phyloP scores from a whole-genome alignment of 2,888 invertebrate species.

The Steinernema carpocapsae region DNA sequence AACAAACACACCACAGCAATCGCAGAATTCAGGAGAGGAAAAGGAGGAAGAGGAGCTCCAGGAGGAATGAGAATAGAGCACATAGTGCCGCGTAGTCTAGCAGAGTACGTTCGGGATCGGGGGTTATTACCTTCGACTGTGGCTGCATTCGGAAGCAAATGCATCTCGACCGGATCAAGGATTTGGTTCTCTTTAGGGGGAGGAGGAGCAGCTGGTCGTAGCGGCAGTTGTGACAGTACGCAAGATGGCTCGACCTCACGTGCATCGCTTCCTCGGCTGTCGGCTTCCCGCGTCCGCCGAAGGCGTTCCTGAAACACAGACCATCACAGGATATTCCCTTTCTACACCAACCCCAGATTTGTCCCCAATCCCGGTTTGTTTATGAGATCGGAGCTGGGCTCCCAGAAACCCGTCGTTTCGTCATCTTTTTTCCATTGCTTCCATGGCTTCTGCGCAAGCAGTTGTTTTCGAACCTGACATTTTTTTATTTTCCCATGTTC shows the following conservation, averaged over 20 bases:
- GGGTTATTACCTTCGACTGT: background rate
- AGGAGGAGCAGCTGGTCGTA: background rate
- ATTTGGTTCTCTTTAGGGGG: background rate
- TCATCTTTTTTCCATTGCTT: no score
- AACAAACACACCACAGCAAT: slow-evolving; percentile 10
- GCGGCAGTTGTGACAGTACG: background rate
- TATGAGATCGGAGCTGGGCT: no score
- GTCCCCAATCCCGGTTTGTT: no score
- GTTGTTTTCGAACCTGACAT: no score
- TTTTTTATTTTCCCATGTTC: no score
- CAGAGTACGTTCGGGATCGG: background rate
- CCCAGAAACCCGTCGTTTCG: no score
- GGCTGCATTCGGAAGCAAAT: background rate
- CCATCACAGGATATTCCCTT: no score
- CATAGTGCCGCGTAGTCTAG: background rate
- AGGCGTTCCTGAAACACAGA: background rate
- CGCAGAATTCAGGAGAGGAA: background rate
- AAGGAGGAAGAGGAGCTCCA: background rate
- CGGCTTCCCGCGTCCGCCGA: background rate
- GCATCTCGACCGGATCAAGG: background rate
- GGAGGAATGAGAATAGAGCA: background rate
- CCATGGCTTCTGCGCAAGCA: no score
- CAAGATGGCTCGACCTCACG: background rate
- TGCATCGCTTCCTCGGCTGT: slow-evolving; percentile 22
- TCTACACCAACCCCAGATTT: no score